Evolutionary conservation across 2,888 invertebrate species (phyloP).

Genomic region (Hedya salicella): DNA sequence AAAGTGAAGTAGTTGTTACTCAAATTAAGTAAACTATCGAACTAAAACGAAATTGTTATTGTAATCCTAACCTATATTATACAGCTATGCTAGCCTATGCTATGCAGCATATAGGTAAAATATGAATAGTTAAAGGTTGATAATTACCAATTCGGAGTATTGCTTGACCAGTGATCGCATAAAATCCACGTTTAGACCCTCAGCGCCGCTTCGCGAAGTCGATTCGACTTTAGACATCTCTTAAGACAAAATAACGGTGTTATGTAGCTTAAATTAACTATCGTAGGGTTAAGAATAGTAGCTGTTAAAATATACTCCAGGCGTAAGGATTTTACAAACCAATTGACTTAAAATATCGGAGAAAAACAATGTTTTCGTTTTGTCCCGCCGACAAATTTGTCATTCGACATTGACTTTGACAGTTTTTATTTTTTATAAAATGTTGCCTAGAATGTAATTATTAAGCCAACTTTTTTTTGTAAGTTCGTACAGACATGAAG

Average conservation of each 20-base stretch:
- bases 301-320: neutral
- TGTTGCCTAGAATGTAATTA: neutral
- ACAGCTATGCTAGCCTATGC: constrained; percentile 16
- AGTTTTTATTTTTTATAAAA: constrained; percentile 10
- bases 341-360: constrained; percentile 8
- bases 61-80: neutral
- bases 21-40: neutral
- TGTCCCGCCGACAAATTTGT: constrained; percentile 31
- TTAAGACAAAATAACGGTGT: constrained; percentile 25
- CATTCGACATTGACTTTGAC: constrained; percentile 1
- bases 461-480: too few species aligned
- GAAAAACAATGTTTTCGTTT: constrained; percentile 31
- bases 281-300: neutral
- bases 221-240: constrained; percentile 72
- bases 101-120: neutral
- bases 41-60: neutral
- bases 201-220: constrained; percentile 57
- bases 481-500: too few species aligned
- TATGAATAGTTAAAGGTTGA: constrained; percentile 24
- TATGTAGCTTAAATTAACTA: neutral
- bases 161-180: constrained; percentile 81
- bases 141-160: constrained; percentile 78
- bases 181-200: constrained; percentile 74
- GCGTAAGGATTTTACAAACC: neutral
- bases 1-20: neutral